Base-by-base conservation (phyloP, 2,113 vertebrate species). In the Meles meles region DNA sequence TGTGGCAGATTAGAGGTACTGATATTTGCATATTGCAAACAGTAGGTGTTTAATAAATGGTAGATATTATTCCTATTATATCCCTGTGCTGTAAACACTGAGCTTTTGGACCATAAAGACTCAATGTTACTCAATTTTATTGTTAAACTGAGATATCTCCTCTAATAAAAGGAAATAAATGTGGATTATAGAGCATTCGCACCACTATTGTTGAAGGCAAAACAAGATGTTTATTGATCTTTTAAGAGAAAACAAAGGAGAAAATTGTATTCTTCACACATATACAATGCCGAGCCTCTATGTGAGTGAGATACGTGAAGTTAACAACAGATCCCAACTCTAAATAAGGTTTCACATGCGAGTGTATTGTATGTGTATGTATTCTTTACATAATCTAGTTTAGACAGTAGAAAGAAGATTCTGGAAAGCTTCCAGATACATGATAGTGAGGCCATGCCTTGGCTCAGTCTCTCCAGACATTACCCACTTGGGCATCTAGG, bases 151-250 rank as follows among this genome's bases (percentile, higher is more conserved):
- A 47, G 86, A 91, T 79, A 55, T 37, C 25, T 52, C 61, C 37
- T 96, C 87, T 97, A 96, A 97, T 89, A 84, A 94, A 93, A 97
- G 83, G 47, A 97, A 89, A 93, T 77, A 84, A 65, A 76, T 90
- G 92, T 29, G 61, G 69, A 93, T 96, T 49, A 74, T 49, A 86
- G 93, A 92, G 83, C 89, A 97, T 81, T 74, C 59, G 37, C 34
- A 69, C 29, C 39, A 69, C 65, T 72, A 95, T 91, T 86, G 83
- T 95, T 95, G 85, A 96, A 95, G 80, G 83, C 76, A 63, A 89
- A 96, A 90, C 90, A 94, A 94, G 84, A 69, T 95, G 80, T 87
- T 87, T 88, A 93, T 90, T 86, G 92, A 97, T 97, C 87, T 89
- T 92, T 63, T 63, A 97, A 96, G 94, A 87, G 84, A 86, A 94